These are phyloP conservation scores for Ranitomeya imitator DNA, from an alignment of 2,113 vertebrate species.

Conservation along the genomic window DNA sequence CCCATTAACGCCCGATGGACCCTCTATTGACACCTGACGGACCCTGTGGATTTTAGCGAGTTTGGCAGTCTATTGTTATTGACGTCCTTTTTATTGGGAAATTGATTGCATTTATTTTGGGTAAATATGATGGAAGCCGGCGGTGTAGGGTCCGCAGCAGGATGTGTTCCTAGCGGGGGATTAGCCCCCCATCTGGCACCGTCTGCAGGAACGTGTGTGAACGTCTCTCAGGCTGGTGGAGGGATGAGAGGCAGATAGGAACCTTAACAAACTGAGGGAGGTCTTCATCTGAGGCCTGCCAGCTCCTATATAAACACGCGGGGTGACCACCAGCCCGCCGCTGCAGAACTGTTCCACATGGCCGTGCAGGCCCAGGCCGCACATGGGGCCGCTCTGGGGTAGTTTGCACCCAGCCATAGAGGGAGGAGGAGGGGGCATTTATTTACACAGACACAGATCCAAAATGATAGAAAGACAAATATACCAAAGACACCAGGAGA, in stretches of 20 bases:
- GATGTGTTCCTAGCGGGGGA: conserved; percentile 5
- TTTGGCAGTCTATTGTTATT: too few relatives aligned
- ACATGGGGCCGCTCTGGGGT: conserved; percentile 53
- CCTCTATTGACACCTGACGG: too few relatives aligned
- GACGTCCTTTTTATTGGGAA: too few relatives aligned
- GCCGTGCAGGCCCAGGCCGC: conserved; percentile 3
- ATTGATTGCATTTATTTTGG: too few relatives aligned
- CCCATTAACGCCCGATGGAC: too few relatives aligned
- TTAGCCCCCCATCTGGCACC: conserved; percentile 40
- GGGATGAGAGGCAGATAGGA: conserved; percentile 36
- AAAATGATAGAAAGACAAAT: conserved; percentile 56
- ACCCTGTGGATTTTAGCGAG: too few relatives aligned
- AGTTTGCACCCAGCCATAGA: conserved; percentile 51
- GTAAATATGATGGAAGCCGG: not conserved
- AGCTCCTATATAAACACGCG: conserved; percentile 81
- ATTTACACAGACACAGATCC: conserved; percentile 56
- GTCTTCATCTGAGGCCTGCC: conserved; percentile 78
- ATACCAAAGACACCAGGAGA: conserved; percentile 42
- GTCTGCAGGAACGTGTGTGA: conserved; percentile 67
- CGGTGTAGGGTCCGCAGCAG: not conserved
- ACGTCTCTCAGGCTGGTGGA: conserved; percentile 64
- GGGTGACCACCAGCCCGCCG: conserved; percentile 71
- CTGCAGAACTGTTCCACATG: conserved; percentile 41
- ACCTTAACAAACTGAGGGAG: conserved; percentile 87
- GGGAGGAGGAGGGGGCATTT: conserved; percentile 37